These are phyloP conservation scores for Scaptomyza reducta DNA, from an alignment of 2,888 invertebrate species.

Conservation along the genomic window DNA sequence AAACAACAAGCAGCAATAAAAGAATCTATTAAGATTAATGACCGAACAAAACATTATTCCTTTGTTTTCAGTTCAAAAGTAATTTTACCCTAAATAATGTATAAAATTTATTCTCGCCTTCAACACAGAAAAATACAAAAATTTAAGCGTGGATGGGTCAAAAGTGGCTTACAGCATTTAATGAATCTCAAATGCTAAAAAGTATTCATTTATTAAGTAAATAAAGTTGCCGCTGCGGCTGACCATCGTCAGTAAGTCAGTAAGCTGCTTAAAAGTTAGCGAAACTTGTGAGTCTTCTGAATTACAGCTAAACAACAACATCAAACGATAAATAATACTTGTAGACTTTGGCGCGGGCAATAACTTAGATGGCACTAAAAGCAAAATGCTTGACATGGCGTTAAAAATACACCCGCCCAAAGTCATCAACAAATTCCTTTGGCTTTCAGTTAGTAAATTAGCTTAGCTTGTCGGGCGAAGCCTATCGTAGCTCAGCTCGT, in stretches of 20 bases:
- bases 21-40: conserved; percentile 74
- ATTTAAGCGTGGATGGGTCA: conserved; percentile 23
- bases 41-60: conserved; percentile 24
- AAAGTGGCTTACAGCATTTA: conserved; percentile 39
- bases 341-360: conserved; percentile 29
- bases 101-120: conserved; percentile 20
- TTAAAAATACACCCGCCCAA: background rate
- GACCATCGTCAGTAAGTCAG: conserved; percentile 15
- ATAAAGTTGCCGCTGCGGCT: conserved; percentile 33
- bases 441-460: conserved; percentile 33
- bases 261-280: conserved; percentile 51
- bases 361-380: conserved; percentile 36
- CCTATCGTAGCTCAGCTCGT: background rate
- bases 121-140: background rate
- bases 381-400: conserved; percentile 11
- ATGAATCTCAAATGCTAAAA: conserved; percentile 34
- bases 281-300: conserved; percentile 10
- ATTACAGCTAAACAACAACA: conserved; percentile 36
- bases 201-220: conserved; percentile 52
- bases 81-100: conserved; percentile 39
- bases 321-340: conserved; percentile 41
- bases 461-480: conserved; percentile 14
- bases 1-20: conserved; percentile 54
- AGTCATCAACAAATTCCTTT: conserved; percentile 43
- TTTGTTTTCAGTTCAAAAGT: conserved; percentile 37